Conservation (phyloP, 2,888 invertebrate species). For the Pheosia gnoma region DNA sequence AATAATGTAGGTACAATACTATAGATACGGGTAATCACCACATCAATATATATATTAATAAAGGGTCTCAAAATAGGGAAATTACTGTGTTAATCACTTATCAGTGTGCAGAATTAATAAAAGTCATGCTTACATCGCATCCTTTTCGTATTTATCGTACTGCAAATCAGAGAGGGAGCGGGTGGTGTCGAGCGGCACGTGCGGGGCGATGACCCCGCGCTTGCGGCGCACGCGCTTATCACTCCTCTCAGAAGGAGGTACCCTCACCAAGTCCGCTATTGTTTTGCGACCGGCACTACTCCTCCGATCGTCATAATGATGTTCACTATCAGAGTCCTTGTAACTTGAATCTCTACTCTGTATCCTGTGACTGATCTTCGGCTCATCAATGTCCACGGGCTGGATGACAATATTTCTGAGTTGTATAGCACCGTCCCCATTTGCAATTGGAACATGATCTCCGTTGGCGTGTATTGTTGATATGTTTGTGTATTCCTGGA, state of each 20-base stretch:
- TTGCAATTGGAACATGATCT: conserved; percentile 27
- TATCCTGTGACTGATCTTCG: conserved; percentile 62
- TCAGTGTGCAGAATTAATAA: background rate
- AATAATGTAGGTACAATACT: background rate
- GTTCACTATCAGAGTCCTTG: conserved; percentile 59
- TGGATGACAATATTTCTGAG: conserved; percentile 20
- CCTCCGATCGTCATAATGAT: conserved; percentile 47
- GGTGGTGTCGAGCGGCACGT: conserved; percentile 68
- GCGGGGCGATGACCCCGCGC: conserved; percentile 82
- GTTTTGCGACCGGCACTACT: conserved; percentile 67
- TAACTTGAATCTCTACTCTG: conserved; percentile 56
- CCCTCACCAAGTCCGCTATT: conserved; percentile 66
- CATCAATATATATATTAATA: background rate
- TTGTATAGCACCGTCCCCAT: conserved; percentile 40
- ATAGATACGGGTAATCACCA: conserved; percentile 1
- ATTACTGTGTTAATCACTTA: background rate
- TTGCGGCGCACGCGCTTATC: conserved; percentile 59
- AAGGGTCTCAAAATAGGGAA: background rate
- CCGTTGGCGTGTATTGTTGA: conserved; percentile 15
- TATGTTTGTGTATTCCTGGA: conserved; percentile 10
- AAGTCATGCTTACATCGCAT: conserved; percentile 75
- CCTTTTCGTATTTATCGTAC: conserved; percentile 83
- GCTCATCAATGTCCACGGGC: conserved; percentile 47
- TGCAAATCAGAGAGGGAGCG: conserved; percentile 69
- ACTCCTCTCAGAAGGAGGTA: conserved; percentile 35